Percentiles rank a stretch among this genome's conserved stretches.
phyloP scores from a whole-genome alignment of 2,888 invertebrate genomes.

The Calliscelio sp. region DNA sequence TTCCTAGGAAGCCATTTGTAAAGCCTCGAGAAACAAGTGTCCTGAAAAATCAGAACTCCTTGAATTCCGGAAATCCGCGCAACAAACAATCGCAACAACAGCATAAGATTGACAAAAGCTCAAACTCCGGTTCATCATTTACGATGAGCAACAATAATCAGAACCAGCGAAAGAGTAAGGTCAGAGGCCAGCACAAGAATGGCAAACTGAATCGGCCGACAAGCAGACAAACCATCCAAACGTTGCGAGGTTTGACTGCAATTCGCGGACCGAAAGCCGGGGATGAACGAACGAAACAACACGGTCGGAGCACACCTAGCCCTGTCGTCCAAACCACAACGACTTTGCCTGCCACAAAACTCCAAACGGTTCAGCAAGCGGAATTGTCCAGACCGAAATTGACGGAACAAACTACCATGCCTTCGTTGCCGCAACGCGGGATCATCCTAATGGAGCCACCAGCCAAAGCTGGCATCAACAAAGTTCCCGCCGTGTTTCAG shows the following conservation, averaged over 20 bases:
- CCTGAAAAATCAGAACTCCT: slow-evolving; percentile 79
- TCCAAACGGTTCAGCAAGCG: slow-evolving; percentile 54
- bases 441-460: slow-evolving; percentile 85
- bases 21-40: slow-evolving; percentile 81
- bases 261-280: slow-evolving; percentile 79
- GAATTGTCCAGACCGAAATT: slow-evolving; percentile 74
- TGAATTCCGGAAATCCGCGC: slow-evolving; percentile 74
- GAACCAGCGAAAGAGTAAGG: slow-evolving; percentile 81
- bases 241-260: slow-evolving; percentile 87
- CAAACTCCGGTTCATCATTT: slow-evolving; percentile 85
- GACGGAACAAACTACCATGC: slow-evolving; percentile 79
- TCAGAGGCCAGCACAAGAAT: slow-evolving; percentile 83
- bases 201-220: slow-evolving; percentile 83
- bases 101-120: slow-evolving; percentile 87
- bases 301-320: slow-evolving; percentile 80
- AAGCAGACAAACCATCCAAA: slow-evolving; percentile 86
- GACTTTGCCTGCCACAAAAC: slow-evolving; percentile 72
- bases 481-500: slow-evolving; percentile 91
- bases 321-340: slow-evolving; percentile 73
- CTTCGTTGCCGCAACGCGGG: slow-evolving; percentile 83
- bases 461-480: slow-evolving; percentile 84
- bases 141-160: slow-evolving; percentile 78
- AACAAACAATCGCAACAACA: slow-evolving; percentile 82
- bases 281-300: slow-evolving; percentile 78
- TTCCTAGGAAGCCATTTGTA: slow-evolving; percentile 80